Base-by-base conservation (phyloP, 1,140 invertebrate species). In the Tetragonula clypearis region DNA sequence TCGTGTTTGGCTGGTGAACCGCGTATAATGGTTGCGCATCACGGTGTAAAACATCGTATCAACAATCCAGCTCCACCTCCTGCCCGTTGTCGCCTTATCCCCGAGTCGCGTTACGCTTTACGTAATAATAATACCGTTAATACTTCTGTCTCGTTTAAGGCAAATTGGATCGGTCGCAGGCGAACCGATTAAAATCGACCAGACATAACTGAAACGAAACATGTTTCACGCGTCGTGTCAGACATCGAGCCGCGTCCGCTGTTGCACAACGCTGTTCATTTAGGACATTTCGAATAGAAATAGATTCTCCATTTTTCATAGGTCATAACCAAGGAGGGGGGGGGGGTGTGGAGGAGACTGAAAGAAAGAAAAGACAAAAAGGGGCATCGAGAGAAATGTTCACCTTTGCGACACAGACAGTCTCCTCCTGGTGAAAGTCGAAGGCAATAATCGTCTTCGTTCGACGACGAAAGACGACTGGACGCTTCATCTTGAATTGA, bases 101-200 rank as follows among this genome's bases (percentile, higher is more conserved):
- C 41, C 41, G 41, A 21, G 21, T 23, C 17, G 26, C 66, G 19
- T 30, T 26, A 53, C 30, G 53, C 17, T 79, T 68, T 79, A 79
- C 78, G 78, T 56, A 56, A 79, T 69, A 56, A 79, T 69, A 79
- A 79, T 55, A 56, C 65, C 19, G 78, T 56, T 69, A 79, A 30
- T 69, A 66, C 35, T 69, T 23, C 19, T 69, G 78, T 35, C 65
- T 35, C 78, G 65, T 79, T 79, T 69, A 41, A 71, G 49, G 9
- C 11, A 55, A 79, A 79, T 69, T 69, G 78, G 77, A 79, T 79
- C 58, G 35, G 65, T 19, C 78, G 30, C 26, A 11, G 35, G 0
- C n/a, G 77, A 68, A 66, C 41, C 58, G 30, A 65, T 65, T 77
- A 77, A 35, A 60, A 65, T 78, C 19, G 30, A 65, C 15, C 6